Conservation (phyloP, 2,888 invertebrate genomes). For the Lithophane socia region DNA sequence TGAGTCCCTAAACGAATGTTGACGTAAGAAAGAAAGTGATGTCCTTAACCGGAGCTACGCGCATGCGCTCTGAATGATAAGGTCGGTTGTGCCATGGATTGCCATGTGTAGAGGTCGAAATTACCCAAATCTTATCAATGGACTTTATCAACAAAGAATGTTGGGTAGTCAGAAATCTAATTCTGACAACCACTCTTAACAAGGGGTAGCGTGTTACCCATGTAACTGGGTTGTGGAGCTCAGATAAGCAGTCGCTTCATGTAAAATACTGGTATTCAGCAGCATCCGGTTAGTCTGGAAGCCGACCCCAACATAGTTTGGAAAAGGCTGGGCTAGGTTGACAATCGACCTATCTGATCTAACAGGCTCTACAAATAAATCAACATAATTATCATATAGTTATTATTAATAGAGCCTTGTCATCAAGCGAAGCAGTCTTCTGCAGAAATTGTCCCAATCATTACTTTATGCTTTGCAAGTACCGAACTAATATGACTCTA, state of each 20-base stretch:
- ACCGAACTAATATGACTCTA: background rate
- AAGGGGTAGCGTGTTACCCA: too few relatives aligned
- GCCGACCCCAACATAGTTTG: too few relatives aligned
- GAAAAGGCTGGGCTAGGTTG: background rate
- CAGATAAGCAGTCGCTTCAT: too few relatives aligned
- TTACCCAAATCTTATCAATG: conserved; percentile 6
- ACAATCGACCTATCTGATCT: background rate
- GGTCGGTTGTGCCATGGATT: conserved; percentile 57
- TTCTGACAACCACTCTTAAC: too few relatives aligned
- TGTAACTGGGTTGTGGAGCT: too few relatives aligned
- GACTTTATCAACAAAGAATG: background rate
- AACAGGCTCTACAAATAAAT: background rate
- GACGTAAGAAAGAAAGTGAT: conserved; percentile 86
- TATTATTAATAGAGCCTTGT: background rate
- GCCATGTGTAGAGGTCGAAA: conserved; percentile 20
- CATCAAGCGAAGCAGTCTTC: background rate
- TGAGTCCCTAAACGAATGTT: conserved; percentile 77
- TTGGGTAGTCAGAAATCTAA: too few relatives aligned
- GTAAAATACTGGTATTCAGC: too few relatives aligned
- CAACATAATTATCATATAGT: too few relatives aligned
- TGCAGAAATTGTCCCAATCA: background rate
- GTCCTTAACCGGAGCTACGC: conserved; percentile 82
- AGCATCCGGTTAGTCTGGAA: too few relatives aligned
- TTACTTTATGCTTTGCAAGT: background rate
- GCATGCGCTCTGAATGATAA: conserved; percentile 80